Evolutionary conservation across 2,797 vertebrate species (phyloP), one percentile per base, ranked within the genome.

Genomic region (Sardinella longiceps): DNA sequence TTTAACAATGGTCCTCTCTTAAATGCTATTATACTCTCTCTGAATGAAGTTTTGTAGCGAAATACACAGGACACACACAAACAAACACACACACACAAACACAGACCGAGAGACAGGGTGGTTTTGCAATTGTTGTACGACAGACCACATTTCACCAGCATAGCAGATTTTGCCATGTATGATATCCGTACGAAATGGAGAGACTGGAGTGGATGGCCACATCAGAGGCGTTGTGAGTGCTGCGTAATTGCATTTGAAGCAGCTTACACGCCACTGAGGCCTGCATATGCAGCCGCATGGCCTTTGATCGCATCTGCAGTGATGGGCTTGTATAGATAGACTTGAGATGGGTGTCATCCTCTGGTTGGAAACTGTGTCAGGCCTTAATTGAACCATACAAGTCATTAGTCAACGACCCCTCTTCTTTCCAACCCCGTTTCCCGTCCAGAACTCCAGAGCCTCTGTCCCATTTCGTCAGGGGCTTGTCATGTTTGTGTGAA

Each of bases 401-500:
- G 66, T 74, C 66, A 74, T 74, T 74, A 74, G 30, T 39, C 66
- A 37, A 18, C 30, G 37, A 20, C 30, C 66, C 66, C 66, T 33
- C 14, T 74, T 37, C 30, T 4, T 74, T 37, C 30, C 37, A 6
- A 74, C 14, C 12, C 0, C 43, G 18, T 30, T 20, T 37, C 30
- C 15, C 14, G 18, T 18, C 12, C 66, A 3, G 39, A 28, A 28
- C 66, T 37, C 30, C n/a, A n/a, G n/a, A n/a, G n/a, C n/a, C n/a
- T 30, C 25, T 25, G 23, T 25, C 11, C 25, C 60, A 43, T 43
- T 7, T 30, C 30, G 60, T 12, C 60, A 63, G 9, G 56, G 25
- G 25, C 66, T 74, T 39, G 66, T 74, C 66, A 74, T 74, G 66
- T 74, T 74, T 74, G 66, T 74, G 66, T 74, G 66, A 74, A 39